These are phyloP conservation scores for Reinhardtius hippoglossoides DNA, from an alignment of 2,113 vertebrate genomes.

Conservation along the genomic window DNA sequence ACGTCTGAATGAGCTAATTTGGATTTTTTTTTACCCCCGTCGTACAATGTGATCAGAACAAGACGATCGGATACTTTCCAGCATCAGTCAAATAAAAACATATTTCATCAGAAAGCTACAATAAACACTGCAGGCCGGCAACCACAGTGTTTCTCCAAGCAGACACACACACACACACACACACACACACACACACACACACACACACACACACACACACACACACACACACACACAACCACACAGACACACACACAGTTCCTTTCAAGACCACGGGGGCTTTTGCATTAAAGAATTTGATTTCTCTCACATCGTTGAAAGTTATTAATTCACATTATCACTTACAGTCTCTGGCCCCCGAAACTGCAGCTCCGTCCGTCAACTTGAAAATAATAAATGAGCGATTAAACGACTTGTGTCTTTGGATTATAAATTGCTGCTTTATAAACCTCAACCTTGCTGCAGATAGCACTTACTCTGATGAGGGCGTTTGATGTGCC, in stretches of 20 bases:
- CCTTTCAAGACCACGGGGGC: background rate
- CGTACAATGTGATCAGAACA: no score
- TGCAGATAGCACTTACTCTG: slow-evolving; percentile 60
- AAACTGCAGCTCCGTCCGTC: slow-evolving; percentile 18
- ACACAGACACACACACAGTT: background rate
- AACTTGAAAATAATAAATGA: slow-evolving; percentile 41
- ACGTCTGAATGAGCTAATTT: background rate
- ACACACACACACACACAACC: background rate
- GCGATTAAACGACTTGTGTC: slow-evolving; percentile 55
- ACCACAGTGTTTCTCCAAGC: background rate
- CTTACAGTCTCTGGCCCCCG: background rate
- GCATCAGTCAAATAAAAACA: background rate
- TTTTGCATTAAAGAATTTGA: background rate
- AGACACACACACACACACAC: background rate
- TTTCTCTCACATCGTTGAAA: background rate
- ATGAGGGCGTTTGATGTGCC: slow-evolving; percentile 68
- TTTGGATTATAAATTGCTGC: slow-evolving; percentile 60
- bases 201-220: background rate
- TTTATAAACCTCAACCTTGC: slow-evolving; percentile 68
- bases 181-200: background rate
- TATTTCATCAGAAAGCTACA: background rate
- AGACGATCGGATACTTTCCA: no score
- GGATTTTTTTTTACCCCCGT: no score
- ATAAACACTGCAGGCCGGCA: background rate
- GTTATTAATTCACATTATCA: background rate